phyloP scores from a whole-genome alignment of 2,888 invertebrate genomes.

The Nasonia oneida region DNA sequence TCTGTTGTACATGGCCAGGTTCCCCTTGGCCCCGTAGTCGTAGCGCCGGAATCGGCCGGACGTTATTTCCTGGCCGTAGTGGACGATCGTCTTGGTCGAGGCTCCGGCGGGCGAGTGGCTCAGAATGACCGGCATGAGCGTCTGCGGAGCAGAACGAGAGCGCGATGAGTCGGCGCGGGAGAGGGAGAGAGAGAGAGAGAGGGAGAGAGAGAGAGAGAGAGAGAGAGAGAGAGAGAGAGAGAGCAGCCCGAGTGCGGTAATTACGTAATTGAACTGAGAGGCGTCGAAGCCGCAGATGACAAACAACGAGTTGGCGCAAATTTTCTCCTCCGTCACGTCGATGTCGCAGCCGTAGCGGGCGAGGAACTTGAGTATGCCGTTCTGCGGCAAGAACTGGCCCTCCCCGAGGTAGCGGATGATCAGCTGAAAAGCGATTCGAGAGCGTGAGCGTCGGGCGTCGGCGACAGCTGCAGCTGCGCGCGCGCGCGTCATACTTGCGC shows the following conservation, averaged over 20 bases:
- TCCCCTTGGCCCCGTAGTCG: slow-evolving; percentile 84
- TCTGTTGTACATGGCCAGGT: slow-evolving; percentile 82
- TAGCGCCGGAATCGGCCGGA: slow-evolving; percentile 84
- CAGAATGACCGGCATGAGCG: slow-evolving; percentile 84
- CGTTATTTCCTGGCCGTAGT: slow-evolving; percentile 85
- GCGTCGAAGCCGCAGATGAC: slow-evolving; percentile 87
- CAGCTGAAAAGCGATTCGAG: slow-evolving; percentile 24
- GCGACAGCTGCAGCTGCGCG: neutral
- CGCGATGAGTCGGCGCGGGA: too few relatives aligned
- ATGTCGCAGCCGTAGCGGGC: slow-evolving; percentile 84
- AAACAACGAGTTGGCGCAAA: slow-evolving; percentile 89
- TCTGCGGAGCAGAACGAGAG: slow-evolving; percentile 57
- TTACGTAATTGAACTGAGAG: slow-evolving; percentile 84
- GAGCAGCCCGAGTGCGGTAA: slow-evolving; percentile 53
- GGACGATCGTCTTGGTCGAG: slow-evolving; percentile 86
- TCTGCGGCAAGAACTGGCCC: slow-evolving; percentile 87
- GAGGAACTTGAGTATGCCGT: slow-evolving; percentile 82
- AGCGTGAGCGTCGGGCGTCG: too few relatives aligned
- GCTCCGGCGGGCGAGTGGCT: slow-evolving; percentile 87
- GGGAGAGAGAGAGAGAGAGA: too few relatives aligned
- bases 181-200: too few relatives aligned
- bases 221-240: too few relatives aligned
- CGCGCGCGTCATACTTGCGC: too few relatives aligned
- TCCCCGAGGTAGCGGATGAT: slow-evolving; percentile 84
- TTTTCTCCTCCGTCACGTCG: slow-evolving; percentile 79